Evolutionary conservation across 2,797 vertebrate species (phyloP).

Genomic region (Falco novaeseelandiae): DNA sequence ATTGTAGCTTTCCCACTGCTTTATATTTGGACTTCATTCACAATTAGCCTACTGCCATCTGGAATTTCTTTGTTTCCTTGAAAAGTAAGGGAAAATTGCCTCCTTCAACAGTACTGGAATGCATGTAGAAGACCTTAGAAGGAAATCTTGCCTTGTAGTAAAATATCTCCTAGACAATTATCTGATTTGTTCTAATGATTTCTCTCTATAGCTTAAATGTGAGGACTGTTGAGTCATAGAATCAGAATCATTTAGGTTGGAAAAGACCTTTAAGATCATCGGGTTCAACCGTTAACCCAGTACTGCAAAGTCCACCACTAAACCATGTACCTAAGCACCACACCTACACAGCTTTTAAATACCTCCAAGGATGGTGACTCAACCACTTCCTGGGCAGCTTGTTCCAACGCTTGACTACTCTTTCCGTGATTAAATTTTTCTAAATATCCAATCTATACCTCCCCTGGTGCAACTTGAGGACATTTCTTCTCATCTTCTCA

Average conservation of each 20-base stretch:
- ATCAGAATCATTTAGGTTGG: neutral
- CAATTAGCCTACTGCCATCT: neutral
- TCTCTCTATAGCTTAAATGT: neutral
- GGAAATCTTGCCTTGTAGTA: neutral
- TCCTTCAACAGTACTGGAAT: neutral
- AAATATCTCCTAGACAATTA: neutral
- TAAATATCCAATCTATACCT: neutral
- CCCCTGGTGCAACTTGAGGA: neutral
- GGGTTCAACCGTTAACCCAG: neutral
- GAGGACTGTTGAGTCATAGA: neutral
- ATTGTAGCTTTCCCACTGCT: neutral
- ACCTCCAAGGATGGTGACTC: neutral
- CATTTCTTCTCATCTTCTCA: neutral
- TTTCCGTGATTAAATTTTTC: neutral
- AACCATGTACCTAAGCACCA: too few species aligned
- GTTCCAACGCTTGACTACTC: neutral
- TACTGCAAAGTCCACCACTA: neutral
- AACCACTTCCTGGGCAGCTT: neutral
- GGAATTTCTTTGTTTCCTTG: neutral
- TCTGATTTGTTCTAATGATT: neutral
- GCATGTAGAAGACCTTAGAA: neutral
- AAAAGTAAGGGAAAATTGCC: neutral
- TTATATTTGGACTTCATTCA: slow-evolving; percentile 2
- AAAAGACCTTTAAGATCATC: neutral
- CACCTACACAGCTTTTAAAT: neutral